Conservation (phyloP, 2,797 vertebrate species). For the Intellagama lesueurii region DNA sequence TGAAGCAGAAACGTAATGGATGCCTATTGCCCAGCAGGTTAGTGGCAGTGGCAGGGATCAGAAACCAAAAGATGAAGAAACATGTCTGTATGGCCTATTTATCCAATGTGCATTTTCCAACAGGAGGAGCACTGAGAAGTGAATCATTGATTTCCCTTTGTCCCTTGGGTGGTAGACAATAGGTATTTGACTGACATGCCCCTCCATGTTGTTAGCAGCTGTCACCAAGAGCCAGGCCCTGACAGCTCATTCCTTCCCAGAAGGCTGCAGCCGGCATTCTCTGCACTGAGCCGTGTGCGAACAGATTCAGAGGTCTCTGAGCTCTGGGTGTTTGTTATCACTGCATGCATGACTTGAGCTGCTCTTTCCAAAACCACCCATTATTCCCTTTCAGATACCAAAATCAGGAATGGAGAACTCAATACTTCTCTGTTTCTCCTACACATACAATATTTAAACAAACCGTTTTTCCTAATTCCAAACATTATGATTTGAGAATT, state of each 20-base stretch:
- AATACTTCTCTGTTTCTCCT: no score
- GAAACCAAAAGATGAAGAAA: neutral
- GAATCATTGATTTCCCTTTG: neutral
- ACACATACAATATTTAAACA: no score
- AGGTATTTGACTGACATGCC: neutral
- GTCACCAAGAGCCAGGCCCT: neutral
- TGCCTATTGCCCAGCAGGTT: neutral
- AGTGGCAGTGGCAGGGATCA: no score
- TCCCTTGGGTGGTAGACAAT: neutral
- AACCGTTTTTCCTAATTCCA: no score
- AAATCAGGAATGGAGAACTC: neutral
- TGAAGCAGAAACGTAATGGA: neutral
- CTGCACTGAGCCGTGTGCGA: neutral
- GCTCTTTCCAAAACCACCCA: neutral
- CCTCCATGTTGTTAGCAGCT: conserved; percentile 1
- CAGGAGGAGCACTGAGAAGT: neutral
- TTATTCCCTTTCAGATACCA: neutral
- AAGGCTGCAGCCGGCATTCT: neutral
- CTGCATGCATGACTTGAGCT: neutral
- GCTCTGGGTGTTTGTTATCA: neutral
- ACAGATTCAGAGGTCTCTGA: neutral
- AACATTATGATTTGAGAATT: no score
- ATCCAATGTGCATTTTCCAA: conserved; percentile 1
- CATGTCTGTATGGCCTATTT: neutral
- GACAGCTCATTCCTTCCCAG: neutral